A percentile compares a stretch with the other conserved stretches of the same genome.
phyloP scores from a whole-genome alignment of 2,888 invertebrate genomes.

The Oligia latruncula region DNA sequence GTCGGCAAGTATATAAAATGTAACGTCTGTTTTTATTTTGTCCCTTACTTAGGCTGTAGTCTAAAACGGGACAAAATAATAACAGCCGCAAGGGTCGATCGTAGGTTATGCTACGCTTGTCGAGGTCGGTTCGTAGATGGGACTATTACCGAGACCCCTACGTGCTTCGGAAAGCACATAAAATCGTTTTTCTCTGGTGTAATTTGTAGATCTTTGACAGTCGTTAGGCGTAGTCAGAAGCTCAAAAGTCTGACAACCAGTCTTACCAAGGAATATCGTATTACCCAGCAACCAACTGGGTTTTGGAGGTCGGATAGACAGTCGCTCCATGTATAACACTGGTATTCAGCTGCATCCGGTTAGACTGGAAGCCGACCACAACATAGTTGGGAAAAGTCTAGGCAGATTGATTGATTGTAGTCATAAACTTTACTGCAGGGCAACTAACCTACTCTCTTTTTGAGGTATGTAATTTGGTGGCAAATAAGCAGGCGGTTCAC shows the following conservation, averaged over 20 bases:
- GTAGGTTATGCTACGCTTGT: background rate
- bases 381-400: too few species aligned
- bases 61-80: background rate
- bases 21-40: background rate
- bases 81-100: background rate
- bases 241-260: background rate
- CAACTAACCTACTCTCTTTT: background rate
- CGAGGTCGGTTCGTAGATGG: background rate
- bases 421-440: background rate
- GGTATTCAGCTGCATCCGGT: background rate
- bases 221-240: background rate
- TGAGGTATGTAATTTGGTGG: background rate
- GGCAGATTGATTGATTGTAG: too few species aligned
- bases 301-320: too few species aligned
- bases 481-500: background rate
- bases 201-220: background rate
- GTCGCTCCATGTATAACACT: too few species aligned
- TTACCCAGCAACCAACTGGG: background rate
- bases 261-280: background rate
- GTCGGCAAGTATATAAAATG: background rate
- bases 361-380: background rate
- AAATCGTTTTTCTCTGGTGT: background rate
- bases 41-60: background rate
- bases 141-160: background rate
- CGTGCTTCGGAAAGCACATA: background rate